Evolutionary conservation across 2,888 invertebrate species (phyloP), one percentile per base, ranked within the genome.

Genomic region (Nephrotoma flavescens): DNA sequence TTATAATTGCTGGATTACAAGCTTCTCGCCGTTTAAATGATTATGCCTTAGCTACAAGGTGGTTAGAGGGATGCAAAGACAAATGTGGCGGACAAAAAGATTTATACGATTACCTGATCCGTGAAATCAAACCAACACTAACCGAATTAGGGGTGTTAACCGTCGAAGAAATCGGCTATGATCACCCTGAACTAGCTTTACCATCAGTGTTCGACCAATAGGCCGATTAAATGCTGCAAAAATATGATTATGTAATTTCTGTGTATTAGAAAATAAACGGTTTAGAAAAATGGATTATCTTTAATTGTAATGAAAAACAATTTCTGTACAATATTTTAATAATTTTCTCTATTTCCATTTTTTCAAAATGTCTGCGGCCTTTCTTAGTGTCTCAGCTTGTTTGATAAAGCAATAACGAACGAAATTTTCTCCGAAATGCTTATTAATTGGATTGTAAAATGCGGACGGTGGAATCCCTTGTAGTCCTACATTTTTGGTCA

Each of bases 11-110:
- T 86, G 97, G 96, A 0, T 92, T 99, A 89, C 95, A 95, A 88
- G 99, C 99, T 0, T 98, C 98, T 92, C 95, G 99, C 89, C 94
- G 97, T 89, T 94, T 98, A 4, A 99, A 99, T 90, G 99, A 99
- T 91, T 97, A 95, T 90, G 96, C 99, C 0, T 93, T 99, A 41
- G 96, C 98, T 41, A 94, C 98, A 41, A 95, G 99, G 92, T 97
- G 97, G 91, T 92, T 99, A 87, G 99, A 99, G 92, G 95, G 96
- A 4, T 93, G 98, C 89, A 97, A 97, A 92, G 94, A 95, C 89
- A 99, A 99, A 91, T 97, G 97, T 89, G 97, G 96, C 6, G 90
- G 91, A 87, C 94, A 94, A 4, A 93, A 94, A 19, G 95, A 95
- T 91, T 96, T 97, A 89, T 98, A 96, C 90, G 97, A 97, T 0